Evolutionary conservation across 37 sponge, comb jelly and placozoan species (phyloP).

Genomic region (Hormiphora californensis): DNA sequence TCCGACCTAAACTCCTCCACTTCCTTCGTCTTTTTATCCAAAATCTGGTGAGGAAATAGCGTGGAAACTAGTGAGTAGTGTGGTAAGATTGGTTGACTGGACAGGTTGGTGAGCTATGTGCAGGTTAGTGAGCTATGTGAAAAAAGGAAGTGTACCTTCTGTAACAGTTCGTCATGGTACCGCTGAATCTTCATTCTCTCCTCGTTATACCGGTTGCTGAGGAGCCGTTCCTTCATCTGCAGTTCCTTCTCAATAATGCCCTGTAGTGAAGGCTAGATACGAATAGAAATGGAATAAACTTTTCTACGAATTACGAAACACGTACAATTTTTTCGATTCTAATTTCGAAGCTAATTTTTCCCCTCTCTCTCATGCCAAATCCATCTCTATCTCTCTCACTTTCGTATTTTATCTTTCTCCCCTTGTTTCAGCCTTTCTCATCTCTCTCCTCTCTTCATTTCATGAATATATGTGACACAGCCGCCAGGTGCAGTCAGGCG

Average conservation of each 20-base stretch:
- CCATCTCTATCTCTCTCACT: too few relatives aligned
- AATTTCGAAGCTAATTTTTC: too few relatives aligned
- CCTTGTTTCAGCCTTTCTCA: too few relatives aligned
- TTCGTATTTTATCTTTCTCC: too few relatives aligned
- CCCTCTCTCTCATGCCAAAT: too few relatives aligned
- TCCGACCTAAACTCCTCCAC: constrained; percentile 18
- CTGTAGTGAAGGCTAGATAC: background rate
- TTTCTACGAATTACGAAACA: background rate
- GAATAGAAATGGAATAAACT: background rate
- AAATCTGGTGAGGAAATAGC: background rate
- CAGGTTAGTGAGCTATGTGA: too few relatives aligned
- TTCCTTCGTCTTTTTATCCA: constrained; percentile 23
- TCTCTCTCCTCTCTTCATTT: too few relatives aligned
- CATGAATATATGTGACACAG: too few relatives aligned
- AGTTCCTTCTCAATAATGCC: constrained; percentile 20
- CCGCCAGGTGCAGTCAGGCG: too few relatives aligned
- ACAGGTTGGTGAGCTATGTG: background rate
- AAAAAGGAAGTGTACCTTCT: background rate
- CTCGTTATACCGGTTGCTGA: constrained; percentile 9
- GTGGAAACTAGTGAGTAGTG: background rate
- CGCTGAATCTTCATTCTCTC: constrained; percentile 6
- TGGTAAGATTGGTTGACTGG: background rate
- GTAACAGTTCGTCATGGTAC: background rate
- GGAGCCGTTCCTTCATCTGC: constrained; percentile 1
- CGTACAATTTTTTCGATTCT: too few relatives aligned